Conservation (phyloP, 1,140 invertebrate genomes). For the Danaus plexippus region DNA sequence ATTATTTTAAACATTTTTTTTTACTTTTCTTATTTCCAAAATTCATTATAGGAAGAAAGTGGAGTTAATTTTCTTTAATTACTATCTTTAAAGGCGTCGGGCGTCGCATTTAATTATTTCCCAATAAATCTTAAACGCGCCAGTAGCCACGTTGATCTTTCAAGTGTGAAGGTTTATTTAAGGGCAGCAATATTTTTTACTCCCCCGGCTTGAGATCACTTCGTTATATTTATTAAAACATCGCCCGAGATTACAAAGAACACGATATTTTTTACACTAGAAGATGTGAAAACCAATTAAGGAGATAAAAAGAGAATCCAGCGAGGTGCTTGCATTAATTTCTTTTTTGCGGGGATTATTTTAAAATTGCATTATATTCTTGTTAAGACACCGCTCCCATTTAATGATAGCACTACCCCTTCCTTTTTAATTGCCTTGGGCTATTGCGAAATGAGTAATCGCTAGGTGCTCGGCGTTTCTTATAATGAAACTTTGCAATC, state of each 20-base stretch:
- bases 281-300: conserved; percentile 73
- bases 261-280: conserved; percentile 71
- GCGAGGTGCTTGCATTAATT: conserved; percentile 70
- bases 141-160: conserved; percentile 60
- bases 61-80: conserved; percentile 31
- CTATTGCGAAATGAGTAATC: conserved; percentile 69
- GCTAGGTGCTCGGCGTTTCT: conserved; percentile 53
- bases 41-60: conserved; percentile 12
- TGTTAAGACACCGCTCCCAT: conserved; percentile 65
- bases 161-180: conserved; percentile 70
- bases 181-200: conserved; percentile 62
- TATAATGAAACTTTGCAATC: conserved; percentile 55
- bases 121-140: conserved; percentile 61
- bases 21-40: conserved; percentile 4
- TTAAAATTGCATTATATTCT: conserved; percentile 73
- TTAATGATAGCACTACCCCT: conserved; percentile 70
- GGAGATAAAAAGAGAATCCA: conserved; percentile 70
- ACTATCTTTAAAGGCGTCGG: conserved; percentile 36
- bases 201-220: conserved; percentile 49
- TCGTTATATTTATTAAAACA: conserved; percentile 73
- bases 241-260: conserved; percentile 70
- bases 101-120: conserved; percentile 57
- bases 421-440: conserved; percentile 68
- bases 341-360: conserved; percentile 72
- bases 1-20: conserved; percentile 6